Percentiles rank a stretch among this genome's conserved stretches.
phyloP scores from a whole-genome alignment of 2,888 invertebrate species.

The Nomada lathburiana region DNA sequence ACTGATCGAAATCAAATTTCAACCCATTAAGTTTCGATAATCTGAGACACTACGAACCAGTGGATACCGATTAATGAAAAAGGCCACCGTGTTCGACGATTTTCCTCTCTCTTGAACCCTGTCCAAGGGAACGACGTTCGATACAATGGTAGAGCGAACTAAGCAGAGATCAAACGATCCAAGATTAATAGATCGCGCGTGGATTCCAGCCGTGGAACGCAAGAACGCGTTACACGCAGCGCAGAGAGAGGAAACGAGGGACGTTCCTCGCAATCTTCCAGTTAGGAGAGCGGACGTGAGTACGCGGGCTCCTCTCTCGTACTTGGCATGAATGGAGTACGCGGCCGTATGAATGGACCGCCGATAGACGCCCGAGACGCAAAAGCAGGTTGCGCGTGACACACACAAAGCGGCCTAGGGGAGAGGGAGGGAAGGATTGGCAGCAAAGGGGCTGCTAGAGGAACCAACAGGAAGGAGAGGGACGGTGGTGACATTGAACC shows the following conservation, averaged over 20 bases:
- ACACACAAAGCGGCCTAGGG: background rate
- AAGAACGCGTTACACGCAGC: background rate
- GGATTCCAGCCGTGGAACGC: too few relatives aligned
- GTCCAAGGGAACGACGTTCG: too few relatives aligned
- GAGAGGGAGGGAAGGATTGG: constrained; percentile 38
- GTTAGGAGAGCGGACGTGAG: constrained; percentile 68
- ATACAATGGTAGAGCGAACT: too few relatives aligned
- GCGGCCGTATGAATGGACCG: constrained; percentile 62
- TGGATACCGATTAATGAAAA: too few relatives aligned
- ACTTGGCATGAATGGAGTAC: constrained; percentile 53
- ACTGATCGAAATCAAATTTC: too few relatives aligned
- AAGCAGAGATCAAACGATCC: too few relatives aligned
- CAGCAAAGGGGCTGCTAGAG: constrained; percentile 51
- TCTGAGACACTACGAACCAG: too few relatives aligned
- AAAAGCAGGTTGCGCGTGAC: constrained; percentile 50
- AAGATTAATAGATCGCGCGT: background rate
- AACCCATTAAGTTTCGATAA: too few relatives aligned
- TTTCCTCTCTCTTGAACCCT: too few relatives aligned
- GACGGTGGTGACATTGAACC: constrained; percentile 81
- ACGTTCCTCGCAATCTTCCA: constrained; percentile 65
- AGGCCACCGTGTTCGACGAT: too few relatives aligned
- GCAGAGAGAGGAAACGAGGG: constrained; percentile 40
- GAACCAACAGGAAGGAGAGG: constrained; percentile 72
- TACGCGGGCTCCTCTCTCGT: constrained; percentile 38
- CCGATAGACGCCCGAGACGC: constrained; percentile 50